Evolutionary conservation across 2,113 vertebrate species (phyloP).

Genomic region (Eulemur rufifrons): DNA sequence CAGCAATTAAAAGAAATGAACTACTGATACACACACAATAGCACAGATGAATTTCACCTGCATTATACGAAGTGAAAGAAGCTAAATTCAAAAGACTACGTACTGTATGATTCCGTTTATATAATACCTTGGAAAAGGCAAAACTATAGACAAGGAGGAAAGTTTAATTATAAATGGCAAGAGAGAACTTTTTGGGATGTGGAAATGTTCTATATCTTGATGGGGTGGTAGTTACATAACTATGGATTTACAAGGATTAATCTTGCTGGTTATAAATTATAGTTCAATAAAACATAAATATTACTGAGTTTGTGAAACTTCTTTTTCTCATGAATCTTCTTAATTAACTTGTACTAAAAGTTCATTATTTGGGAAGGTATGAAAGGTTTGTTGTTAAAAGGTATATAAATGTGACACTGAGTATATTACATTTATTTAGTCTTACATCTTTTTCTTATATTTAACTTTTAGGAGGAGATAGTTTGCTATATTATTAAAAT

Average conservation of each 20-base stretch:
- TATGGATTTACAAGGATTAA: neutral
- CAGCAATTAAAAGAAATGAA: neutral
- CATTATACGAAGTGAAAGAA: neutral
- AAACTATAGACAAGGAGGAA: neutral
- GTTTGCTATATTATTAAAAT: neutral
- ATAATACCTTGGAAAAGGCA: neutral
- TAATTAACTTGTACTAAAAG: neutral
- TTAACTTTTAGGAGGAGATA: neutral
- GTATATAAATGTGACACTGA: neutral
- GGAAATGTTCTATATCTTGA: neutral
- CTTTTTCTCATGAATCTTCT: neutral
- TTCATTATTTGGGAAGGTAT: neutral
- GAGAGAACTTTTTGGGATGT: neutral
- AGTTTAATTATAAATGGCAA: neutral
- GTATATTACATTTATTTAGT: neutral
- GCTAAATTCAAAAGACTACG: neutral
- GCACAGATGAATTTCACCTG: neutral
- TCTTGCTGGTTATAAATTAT: neutral
- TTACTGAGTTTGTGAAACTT: constrained; percentile 10
- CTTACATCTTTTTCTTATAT: neutral
- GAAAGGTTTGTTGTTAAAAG: neutral
- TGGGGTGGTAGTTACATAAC: neutral
- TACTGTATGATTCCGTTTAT: neutral
- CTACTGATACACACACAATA: neutral
- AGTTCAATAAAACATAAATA: neutral